A percentile compares a stretch with the other conserved stretches of the same genome.
phyloP scores from a whole-genome alignment of 2,113 vertebrate species.

The Todiramphus chloris region DNA sequence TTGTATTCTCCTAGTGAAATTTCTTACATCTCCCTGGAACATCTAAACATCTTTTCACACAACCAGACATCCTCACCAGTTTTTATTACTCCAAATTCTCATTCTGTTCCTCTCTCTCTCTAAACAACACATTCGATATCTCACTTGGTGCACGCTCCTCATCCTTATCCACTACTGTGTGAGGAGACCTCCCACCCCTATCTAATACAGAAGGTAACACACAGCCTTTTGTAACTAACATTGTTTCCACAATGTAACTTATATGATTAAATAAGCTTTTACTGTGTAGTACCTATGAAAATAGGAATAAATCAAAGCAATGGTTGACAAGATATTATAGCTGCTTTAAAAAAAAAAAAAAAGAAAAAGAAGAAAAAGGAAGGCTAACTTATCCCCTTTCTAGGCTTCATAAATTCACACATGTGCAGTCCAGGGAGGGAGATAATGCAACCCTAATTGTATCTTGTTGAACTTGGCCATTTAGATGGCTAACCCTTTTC shows the following conservation, averaged over 20 bases:
- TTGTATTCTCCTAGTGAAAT: neutral
- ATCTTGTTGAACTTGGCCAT: neutral
- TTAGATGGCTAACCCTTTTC: constrained; percentile 20
- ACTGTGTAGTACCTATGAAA: neutral
- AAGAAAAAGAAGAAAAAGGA: neutral
- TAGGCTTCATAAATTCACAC: neutral
- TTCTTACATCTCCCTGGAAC: neutral
- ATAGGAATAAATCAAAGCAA: neutral
- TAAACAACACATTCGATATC: neutral
- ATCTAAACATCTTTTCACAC: neutral
- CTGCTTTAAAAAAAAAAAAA: neutral
- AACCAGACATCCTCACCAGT: neutral
- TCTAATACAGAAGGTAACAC: neutral
- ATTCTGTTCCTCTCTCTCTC: neutral
- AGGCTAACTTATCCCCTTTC: neutral
- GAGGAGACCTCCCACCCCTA: neutral
- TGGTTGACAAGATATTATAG: neutral
- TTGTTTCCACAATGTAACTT: neutral
- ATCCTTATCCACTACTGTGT: neutral
- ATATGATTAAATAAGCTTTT: neutral
- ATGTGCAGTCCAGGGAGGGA: neutral
- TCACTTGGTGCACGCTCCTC: neutral
- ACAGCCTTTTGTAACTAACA: neutral
- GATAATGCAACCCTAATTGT: neutral
- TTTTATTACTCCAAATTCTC: neutral